Evolutionary conservation across 2,888 invertebrate genomes (phyloP), one percentile per base, ranked within the genome.

Genomic region (Dione juno): DNA sequence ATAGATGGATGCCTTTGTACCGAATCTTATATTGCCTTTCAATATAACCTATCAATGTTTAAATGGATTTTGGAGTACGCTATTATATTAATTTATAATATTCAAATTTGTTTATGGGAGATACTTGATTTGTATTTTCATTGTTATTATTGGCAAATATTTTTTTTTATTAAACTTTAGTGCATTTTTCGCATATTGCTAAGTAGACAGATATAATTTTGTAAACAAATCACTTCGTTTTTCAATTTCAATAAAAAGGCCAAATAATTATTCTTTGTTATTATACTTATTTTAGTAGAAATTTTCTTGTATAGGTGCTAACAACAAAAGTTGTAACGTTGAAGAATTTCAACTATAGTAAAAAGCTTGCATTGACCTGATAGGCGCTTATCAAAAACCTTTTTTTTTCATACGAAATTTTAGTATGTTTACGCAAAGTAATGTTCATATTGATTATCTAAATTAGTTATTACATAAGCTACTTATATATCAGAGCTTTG

Each of bases 21-120:
- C 37, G 37, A 54, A 54, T 57, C 37, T 57, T 70, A 71, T 74
- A 72, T 69, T 59, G 53, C 63, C 64, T 74, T 50, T 67, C 73
- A 67, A 65, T 71, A 61, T 59, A 65, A 40, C 45, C 72, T 67
- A 69, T 64, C 35, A 57, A 72, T 59, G 52, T 48, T 66, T 64
- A 54, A 65, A 71, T 69, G 65, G 57, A 57, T 66, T 57, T 64
- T 57, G 48, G 28, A 37, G 48, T 48, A 64, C 19, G 21, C 43
- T 57, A 57, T 69, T 65, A 48, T 57, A 65, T 69, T 65, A 37
- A 68, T 54, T 68, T 19, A 66, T 63, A 21, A 21, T 52, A 64
- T 37, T 50, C 50, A 14, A 52, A 19, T 40, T 63, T 63, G 10
- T 28, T 59, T 43, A 28, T 28, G 19, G 8, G 3, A 10, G n/a